Evolutionary conservation across 2,888 invertebrate genomes (phyloP), one percentile per base, ranked within the genome.

Genomic region (Cephus rjabovi): DNA sequence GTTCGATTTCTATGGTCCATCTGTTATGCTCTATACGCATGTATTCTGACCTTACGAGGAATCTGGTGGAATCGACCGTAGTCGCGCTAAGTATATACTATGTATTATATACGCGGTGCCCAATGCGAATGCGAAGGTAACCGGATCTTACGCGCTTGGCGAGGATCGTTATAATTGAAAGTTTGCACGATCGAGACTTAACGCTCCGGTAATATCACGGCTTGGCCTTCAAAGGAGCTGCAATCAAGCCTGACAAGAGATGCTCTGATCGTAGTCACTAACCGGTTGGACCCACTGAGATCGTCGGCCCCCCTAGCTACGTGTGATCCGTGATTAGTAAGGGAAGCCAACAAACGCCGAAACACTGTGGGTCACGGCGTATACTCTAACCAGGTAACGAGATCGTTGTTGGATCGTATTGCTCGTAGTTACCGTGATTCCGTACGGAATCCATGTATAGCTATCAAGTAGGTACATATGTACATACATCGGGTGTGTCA

Each of bases 111-210:
- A 71, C 31, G 30, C 30, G 31, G 71, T 30, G 23, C 15, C 31
- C 71, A 71, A 71, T 71, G 33, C 30, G 23, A 71, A 31, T 11
- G 71, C 71, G 71, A 71, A 30, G 81, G 84, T 81, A 85, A 86
- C 83, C 86, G 83, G 86, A 86, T 86, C 86, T 83, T 81, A 75
- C 79, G 83, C 81, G 80, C 76, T 81, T 74, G 78, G 79, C 81
- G 79, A 82, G 23, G 81, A 82, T 84, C 83, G 83, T 85, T 84
- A 85, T 81, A 82, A 77, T 79, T 79, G 78, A 77, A 81, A 83
- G 83, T 82, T 85, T 81, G 84, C 81, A 82, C 84, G 81, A 83
- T 86, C 83, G 81, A 80, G 85, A 84, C 83, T 85, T 86, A 84
- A 86, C 84, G 84, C 86, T 83, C 83, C 74, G 79, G 75, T 81